Conservation (phyloP, 1,140 invertebrate species). For the Brachystomella parvula region DNA sequence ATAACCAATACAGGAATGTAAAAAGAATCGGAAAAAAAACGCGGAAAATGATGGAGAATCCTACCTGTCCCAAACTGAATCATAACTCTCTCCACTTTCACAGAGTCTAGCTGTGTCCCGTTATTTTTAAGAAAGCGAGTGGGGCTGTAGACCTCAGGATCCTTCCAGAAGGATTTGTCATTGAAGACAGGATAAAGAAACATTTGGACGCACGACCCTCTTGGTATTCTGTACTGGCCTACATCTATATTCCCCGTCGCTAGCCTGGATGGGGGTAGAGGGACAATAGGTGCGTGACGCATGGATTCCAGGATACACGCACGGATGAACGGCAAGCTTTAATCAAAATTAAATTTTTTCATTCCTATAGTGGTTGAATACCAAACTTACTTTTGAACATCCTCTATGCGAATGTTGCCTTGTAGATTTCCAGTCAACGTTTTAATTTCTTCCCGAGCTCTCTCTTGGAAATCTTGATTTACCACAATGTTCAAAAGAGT, state of each 20-base stretch:
- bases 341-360: background rate
- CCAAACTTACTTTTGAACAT: background rate
- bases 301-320: background rate
- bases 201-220: background rate
- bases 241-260: background rate
- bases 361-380: background rate
- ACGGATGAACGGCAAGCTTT: background rate
- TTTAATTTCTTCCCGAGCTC: background rate
- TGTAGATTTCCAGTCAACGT: background rate
- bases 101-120: background rate
- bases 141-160: background rate
- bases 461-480: background rate
- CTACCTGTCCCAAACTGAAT: background rate
- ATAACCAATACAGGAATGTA: too few species aligned
- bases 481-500: background rate
- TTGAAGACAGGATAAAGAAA: background rate
- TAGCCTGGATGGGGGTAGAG: background rate
- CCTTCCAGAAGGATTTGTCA: background rate
- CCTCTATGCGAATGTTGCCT: background rate
- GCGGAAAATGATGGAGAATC: too few species aligned
- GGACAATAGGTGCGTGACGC: background rate
- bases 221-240: background rate
- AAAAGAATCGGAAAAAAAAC: too few species aligned
- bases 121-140: background rate
- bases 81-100: background rate